Percentiles rank a stretch among this genome's conserved stretches.
Evolutionary conservation across 2,888 invertebrate genomes (phyloP).

Genomic region (Cetonia aurata): DNA sequence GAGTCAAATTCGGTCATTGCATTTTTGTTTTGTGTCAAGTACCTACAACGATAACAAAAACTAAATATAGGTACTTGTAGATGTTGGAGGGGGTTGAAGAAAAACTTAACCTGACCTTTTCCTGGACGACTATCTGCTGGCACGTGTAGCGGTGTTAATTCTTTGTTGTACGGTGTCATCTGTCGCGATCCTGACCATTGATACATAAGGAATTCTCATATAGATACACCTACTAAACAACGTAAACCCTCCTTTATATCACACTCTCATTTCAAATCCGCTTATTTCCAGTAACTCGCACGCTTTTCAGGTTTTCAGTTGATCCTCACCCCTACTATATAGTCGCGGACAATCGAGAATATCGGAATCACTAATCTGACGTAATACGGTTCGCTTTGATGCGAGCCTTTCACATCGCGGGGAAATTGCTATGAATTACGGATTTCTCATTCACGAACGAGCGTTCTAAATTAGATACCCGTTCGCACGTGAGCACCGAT

Average conservation of each 20-base stretch:
- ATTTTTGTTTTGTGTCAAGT: neutral
- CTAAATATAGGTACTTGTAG: too few species aligned
- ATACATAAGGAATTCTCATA: conserved; percentile 13
- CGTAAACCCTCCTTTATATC: conserved; percentile 6
- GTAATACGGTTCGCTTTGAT: too few species aligned
- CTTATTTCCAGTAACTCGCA: conserved; percentile 18
- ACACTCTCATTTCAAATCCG: conserved; percentile 11
- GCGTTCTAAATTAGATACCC: too few species aligned
- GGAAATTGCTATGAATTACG: too few species aligned
- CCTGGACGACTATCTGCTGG: conserved; percentile 15
- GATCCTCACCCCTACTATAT: too few species aligned
- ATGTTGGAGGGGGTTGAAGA: neutral
- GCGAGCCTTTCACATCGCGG: too few species aligned
- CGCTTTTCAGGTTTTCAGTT: neutral
- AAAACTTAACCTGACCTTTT: conserved; percentile 27
- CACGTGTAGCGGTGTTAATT: conserved; percentile 5
- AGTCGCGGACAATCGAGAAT: too few species aligned
- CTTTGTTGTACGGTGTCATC: conserved; percentile 24
- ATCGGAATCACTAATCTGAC: too few species aligned
- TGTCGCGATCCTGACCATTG: conserved; percentile 34
- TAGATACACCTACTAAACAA: conserved; percentile 21
- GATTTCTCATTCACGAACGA: too few species aligned
- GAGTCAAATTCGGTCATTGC: too few species aligned
- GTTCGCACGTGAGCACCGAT: too few species aligned
- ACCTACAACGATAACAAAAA: too few species aligned